Evolutionary conservation across 2,797 vertebrate species (phyloP), one percentile per base, ranked within the genome.

Genomic region (Labeo calbasu): DNA sequence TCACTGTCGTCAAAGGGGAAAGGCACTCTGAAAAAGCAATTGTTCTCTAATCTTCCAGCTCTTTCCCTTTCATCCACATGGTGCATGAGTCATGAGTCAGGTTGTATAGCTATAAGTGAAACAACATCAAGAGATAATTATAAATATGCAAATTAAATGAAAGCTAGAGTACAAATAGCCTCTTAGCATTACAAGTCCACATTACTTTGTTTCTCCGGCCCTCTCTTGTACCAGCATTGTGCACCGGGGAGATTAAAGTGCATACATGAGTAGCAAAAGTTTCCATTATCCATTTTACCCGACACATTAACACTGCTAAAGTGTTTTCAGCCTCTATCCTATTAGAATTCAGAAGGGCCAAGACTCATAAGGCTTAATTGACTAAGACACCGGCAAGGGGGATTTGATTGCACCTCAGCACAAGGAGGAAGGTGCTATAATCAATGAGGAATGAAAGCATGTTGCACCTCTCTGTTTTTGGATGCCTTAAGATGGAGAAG

Each of bases 391-490:
- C 19, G 69, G 25, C 55, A 69, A 48, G 63, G 65, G 82, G 68
- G 68, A 65, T 79, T 68, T 25, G 66, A 75, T 61, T 43, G 80
- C 68, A 76, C 79, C 83, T 77, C 66, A 50, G 88, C 75, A 46
- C 79, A 82, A 77, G 82, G 70, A 85, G 79, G 8, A 73, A 79
- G 61, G 85, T 77, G 59, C 57, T 69, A 0, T 70, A 88, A 91
- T 93, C 90, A 90, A 88, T 91, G 87, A 85, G 61, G 79, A 84
- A 81, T 86, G 82, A 90, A 85, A 84, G 77, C 85, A 84, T 85
- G 75, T 87, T 87, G 79, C 78, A 65, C 50, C 50, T 84, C 63
- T 76, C 55, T 71, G 57, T 73, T 63, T 32, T 68, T 50, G 46
- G 21, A 23, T 46, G 55, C 66, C 50, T 76, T 23, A 59, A 70